These are phyloP conservation scores for Phoeniculus purpureus DNA, from an alignment of 2,797 vertebrate genomes.

Conservation along the genomic window DNA sequence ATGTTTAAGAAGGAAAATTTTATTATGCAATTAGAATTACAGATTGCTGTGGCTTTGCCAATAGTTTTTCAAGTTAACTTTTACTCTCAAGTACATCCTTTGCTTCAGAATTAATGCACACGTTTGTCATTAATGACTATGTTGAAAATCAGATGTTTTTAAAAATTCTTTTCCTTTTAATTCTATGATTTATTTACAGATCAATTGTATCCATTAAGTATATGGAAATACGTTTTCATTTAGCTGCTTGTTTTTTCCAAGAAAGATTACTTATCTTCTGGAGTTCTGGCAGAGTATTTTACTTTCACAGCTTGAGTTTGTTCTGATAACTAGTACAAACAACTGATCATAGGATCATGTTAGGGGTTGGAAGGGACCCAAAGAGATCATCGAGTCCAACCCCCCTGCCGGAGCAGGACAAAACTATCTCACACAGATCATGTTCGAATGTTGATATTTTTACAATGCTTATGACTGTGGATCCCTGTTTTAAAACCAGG, in stretches of 20 bases:
- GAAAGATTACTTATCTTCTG: neutral
- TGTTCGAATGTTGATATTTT: neutral
- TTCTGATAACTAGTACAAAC: neutral
- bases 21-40: neutral
- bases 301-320: neutral
- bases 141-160: neutral
- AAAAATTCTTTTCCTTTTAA: neutral
- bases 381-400: too few species aligned
- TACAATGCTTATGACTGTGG: neutral
- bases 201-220: neutral
- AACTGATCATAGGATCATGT: too few species aligned
- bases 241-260: neutral
- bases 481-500: neutral
- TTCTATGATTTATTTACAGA: neutral
- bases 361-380: too few species aligned
- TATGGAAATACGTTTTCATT: constrained; percentile 17
- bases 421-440: too few species aligned
- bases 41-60: neutral
- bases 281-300: neutral
- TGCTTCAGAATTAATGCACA: neutral
- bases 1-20: neutral
- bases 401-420: too few species aligned
- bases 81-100: neutral
- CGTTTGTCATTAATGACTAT: neutral
- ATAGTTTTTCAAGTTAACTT: neutral